Conservation (phyloP, 2,888 invertebrate species). For the Ferdinandea cuprea region DNA sequence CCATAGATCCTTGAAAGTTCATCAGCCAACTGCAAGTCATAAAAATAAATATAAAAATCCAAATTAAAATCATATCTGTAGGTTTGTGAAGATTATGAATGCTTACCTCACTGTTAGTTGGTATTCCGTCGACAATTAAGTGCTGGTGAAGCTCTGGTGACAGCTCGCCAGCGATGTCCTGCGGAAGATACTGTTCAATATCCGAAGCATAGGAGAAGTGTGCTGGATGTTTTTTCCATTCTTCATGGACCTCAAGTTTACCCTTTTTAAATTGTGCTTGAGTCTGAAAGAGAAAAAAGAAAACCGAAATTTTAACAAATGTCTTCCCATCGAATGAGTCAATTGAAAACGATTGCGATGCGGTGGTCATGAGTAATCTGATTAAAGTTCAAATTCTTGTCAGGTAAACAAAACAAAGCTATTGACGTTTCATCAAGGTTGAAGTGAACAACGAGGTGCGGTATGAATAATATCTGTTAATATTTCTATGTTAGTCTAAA, state of each 20-base stretch:
- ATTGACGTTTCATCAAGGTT: background rate
- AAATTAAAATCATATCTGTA: background rate
- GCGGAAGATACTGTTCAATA: constrained; percentile 1
- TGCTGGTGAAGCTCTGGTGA: background rate
- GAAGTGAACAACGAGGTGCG: background rate
- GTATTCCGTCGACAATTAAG: constrained; percentile 6
- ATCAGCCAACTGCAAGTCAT: constrained; percentile 24
- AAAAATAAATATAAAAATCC: background rate
- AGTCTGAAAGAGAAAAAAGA: constrained; percentile 17
- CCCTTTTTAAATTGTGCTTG: constrained; percentile 41
- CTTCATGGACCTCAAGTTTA: constrained; percentile 26
- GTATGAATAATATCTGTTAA: background rate
- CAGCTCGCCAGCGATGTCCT: constrained; percentile 9
- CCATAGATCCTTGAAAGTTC: constrained; percentile 41
- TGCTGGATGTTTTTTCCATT: constrained; percentile 21
- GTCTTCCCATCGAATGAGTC: constrained; percentile 13
- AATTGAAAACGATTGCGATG: constrained; percentile 2
- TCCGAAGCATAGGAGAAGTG: constrained; percentile 21
- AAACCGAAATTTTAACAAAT: background rate
- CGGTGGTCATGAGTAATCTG: constrained; percentile 36
- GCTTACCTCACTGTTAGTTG: constrained; percentile 26
- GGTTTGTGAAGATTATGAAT: background rate
- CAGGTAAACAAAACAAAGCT: background rate
- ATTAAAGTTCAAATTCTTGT: constrained; percentile 17
- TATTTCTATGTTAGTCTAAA: background rate